Evolutionary conservation across 1,140 invertebrate genomes (phyloP).

Genomic region (Hypsibius dujardini): DNA sequence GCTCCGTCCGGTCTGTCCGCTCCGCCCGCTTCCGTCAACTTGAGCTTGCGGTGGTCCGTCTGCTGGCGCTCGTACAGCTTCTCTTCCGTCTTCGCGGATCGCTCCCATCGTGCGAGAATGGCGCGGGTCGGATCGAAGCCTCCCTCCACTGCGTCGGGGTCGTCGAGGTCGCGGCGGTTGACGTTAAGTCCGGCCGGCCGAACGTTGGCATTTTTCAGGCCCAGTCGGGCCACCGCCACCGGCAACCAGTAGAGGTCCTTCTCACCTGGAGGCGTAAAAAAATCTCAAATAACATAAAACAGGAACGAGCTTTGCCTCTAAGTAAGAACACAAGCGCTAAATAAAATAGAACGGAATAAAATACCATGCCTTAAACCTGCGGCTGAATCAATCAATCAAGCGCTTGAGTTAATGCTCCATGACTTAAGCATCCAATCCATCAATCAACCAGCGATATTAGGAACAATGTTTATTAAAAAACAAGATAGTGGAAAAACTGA

Average conservation of each 20-base stretch:
- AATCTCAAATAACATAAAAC: too few relatives aligned
- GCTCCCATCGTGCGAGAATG: not conserved
- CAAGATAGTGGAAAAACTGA: too few relatives aligned
- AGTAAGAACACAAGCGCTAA: too few relatives aligned
- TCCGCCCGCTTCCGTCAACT: not conserved
- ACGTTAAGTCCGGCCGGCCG: not conserved
- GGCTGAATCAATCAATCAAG: too few relatives aligned
- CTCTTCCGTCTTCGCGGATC: slow-evolving; percentile 9
- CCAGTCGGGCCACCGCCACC: not conserved
- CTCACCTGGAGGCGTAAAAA: too few relatives aligned
- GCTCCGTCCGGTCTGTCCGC: not conserved
- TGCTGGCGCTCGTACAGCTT: slow-evolving; percentile 10
- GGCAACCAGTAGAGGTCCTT: slow-evolving; percentile 4
- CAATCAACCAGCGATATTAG: too few relatives aligned
- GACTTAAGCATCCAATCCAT: too few relatives aligned
- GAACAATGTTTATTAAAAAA: too few relatives aligned
- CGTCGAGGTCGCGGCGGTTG: not conserved
- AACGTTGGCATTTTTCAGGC: not conserved
- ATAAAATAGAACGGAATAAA: too few relatives aligned
- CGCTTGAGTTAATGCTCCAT: too few relatives aligned
- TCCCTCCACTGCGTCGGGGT: not conserved
- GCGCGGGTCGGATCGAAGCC: not conserved
- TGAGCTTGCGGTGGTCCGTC: not conserved
- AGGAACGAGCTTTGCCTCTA: too few relatives aligned
- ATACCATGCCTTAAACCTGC: too few relatives aligned